These are phyloP conservation scores for Rhodeus uyekii DNA, from an alignment of 2,797 vertebrate species.

Conservation along the genomic window DNA sequence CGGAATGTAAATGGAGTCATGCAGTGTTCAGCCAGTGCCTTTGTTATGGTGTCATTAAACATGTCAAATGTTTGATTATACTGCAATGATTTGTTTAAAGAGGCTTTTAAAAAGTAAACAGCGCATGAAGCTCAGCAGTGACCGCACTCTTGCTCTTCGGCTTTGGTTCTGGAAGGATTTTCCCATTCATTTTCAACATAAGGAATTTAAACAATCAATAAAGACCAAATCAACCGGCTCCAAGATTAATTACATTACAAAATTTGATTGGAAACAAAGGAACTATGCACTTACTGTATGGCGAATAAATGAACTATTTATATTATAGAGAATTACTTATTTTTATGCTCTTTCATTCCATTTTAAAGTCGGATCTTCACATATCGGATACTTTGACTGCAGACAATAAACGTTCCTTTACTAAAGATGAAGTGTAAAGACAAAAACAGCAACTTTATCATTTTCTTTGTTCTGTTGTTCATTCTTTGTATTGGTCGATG, in stretches of 20 bases:
- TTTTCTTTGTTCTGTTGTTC: neutral
- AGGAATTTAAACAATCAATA: conserved; percentile 7
- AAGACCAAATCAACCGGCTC: neutral
- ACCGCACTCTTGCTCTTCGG: neutral
- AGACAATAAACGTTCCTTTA: neutral
- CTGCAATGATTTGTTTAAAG: conserved; percentile 22
- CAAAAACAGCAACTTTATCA: neutral
- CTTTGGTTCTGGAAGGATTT: neutral
- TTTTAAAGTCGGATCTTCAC: neutral
- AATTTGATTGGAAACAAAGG: neutral
- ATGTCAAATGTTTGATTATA: conserved; percentile 27
- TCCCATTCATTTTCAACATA: neutral
- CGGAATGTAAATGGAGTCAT: conserved; percentile 7
- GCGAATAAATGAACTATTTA: neutral
- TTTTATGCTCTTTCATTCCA: neutral
- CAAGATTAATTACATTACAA: neutral
- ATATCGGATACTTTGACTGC: neutral
- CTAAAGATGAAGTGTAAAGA: neutral
- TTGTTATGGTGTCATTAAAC: conserved; percentile 22
- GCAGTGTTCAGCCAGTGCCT: conserved; percentile 13
- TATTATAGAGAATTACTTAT: neutral
- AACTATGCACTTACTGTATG: neutral
- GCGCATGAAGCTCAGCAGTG: neutral
- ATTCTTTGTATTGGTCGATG: neutral
- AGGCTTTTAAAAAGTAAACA: conserved; percentile 4